A percentile compares a stretch with the other conserved stretches of the same genome.
Evolutionary conservation across 2,888 invertebrate genomes (phyloP).

Genomic region (Gryllus longicercus): DNA sequence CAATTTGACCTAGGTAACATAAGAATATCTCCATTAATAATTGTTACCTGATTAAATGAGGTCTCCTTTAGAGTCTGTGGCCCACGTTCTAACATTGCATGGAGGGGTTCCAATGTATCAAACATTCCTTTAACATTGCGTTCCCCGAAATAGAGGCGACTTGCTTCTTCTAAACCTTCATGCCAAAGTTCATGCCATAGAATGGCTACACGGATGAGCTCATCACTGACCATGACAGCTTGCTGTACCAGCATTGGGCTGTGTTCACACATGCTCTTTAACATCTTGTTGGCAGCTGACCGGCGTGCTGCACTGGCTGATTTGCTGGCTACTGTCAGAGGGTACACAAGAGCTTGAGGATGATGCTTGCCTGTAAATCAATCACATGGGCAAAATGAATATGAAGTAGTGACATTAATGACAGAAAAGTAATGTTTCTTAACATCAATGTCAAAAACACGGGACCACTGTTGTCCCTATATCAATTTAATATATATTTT

Average conservation of each 20-base stretch:
- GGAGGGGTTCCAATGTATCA: conserved; percentile 89
- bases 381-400: background rate
- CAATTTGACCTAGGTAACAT: background rate
- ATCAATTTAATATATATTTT: no score
- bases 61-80: conserved; percentile 95
- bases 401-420: no score
- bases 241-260: conserved; percentile 89
- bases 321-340: conserved; percentile 94
- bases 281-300: conserved; percentile 88
- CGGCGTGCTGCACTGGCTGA: conserved; percentile 80
- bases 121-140: conserved; percentile 96
- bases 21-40: background rate
- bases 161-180: conserved; percentile 94
- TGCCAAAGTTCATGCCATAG: conserved; percentile 99
- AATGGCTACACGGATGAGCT: conserved; percentile 95
- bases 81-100: conserved; percentile 88
- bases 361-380: conserved; percentile 66
- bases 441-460: no score
- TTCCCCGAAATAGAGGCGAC: conserved; percentile 91
- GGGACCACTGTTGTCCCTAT: no score
- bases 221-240: conserved; percentile 91
- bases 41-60: conserved; percentile 77
- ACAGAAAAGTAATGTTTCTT: no score
- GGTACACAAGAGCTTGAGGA: conserved; percentile 96
- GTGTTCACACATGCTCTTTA: conserved; percentile 94